Base-by-base conservation (phyloP, 2,888 invertebrate genomes). In the Caenorhabditis plicata region DNA sequence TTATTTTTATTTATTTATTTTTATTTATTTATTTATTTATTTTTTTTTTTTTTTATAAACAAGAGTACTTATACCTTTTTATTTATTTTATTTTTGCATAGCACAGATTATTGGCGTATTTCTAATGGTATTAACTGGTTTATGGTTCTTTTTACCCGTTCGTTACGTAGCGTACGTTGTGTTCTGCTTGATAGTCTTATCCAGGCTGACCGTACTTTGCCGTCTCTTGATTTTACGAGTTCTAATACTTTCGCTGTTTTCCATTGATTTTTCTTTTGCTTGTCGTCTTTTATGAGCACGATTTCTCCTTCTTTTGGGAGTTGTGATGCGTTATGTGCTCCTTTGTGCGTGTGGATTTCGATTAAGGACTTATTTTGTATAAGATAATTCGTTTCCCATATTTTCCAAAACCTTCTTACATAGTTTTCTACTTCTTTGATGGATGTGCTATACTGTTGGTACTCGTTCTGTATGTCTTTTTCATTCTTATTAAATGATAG, bases 191-290 rank as follows among this genome's bases (percentile, higher is more conserved):
- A n/a, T n/a, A n/a, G n/a, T n/a, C n/a, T n/a, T n/a, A n/a, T n/a
- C n/a, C n/a, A n/a, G n/a, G n/a, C n/a, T n/a, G n/a, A n/a, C n/a
- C n/a, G n/a, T n/a, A n/a, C n/a, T n/a, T n/a, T n/a, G n/a, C n/a
- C n/a, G n/a, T n/a, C n/a, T n/a, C n/a, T n/a, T n/a, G n/a, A n/a
- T n/a, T n/a, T n/a, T n/a, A n/a, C n/a, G n/a, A 42, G 9, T 42
- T 42, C 42, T 29, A 17, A 17, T 5, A 42, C 19, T 42, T 17
- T 42, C 11, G 17, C 42, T n/a, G 29, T 17, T 32, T n/a, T 42
- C 43, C 43, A 43, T 29, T 43, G n/a, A 19, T 43, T 9, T 43
- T 22, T 43, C 15, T 19, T 19, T 43, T 9, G n/a, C 9, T 3
- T 31, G 13, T 43, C 33, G 32, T 43, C 33, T 31, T 22, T 32